These are phyloP conservation scores for Anabas testudineus DNA, from an alignment of 2,797 vertebrate genomes.

Conservation along the genomic window DNA sequence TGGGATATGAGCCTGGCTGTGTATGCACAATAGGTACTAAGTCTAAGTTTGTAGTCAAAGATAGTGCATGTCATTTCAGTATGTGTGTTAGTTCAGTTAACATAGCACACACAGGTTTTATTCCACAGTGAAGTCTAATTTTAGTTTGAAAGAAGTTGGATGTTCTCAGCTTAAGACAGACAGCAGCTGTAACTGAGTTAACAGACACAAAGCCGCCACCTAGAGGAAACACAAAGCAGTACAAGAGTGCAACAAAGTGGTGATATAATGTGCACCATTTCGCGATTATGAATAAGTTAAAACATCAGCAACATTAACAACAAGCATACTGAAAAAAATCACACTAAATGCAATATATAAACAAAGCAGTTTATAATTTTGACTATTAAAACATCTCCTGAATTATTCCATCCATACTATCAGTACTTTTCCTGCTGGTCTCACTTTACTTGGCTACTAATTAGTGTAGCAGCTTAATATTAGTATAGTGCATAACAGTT, in stretches of 20 bases:
- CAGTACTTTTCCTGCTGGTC: no score
- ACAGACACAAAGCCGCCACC: constrained; percentile 49
- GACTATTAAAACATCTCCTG: no score
- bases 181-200: no score
- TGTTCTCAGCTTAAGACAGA: background rate
- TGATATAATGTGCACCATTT: background rate
- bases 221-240: constrained; percentile 26
- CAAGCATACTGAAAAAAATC: no score
- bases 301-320: no score
- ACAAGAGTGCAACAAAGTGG: background rate
- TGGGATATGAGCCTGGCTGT: background rate
- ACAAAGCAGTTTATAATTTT: no score
- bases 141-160: background rate
- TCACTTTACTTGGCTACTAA: no score
- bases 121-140: background rate
- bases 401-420: no score
- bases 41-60: background rate
- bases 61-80: no score
- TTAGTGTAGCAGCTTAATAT: no score
- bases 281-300: background rate
- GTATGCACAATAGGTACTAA: background rate
- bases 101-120: background rate
- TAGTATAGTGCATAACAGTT: background rate
- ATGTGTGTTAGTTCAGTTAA: background rate
- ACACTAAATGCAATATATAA: no score